phyloP scores from a whole-genome alignment of 2,888 invertebrate genomes.

The Apodemia hepburni region DNA sequence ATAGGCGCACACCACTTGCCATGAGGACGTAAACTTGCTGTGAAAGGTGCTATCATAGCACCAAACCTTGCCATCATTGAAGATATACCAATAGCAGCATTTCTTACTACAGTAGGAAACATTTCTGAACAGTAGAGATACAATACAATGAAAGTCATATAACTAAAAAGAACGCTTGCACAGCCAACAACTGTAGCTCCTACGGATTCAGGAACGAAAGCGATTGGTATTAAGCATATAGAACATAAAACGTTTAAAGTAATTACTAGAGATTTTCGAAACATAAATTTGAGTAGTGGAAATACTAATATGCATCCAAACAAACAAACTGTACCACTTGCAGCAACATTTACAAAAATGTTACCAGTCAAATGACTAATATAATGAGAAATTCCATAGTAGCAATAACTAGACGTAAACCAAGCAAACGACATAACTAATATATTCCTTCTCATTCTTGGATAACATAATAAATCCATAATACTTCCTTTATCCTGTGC shows the following conservation, averaged over 20 bases:
- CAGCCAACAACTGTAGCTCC: constrained; percentile 82
- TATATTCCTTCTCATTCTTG: constrained; percentile 84
- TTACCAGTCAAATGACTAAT: constrained; percentile 87
- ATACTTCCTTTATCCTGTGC: constrained; percentile 61
- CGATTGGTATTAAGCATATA: constrained; percentile 80
- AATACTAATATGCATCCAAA: constrained; percentile 80
- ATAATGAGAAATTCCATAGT: constrained; percentile 90
- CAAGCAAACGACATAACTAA: constrained; percentile 86
- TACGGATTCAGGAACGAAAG: constrained; percentile 67
- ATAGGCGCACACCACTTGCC: constrained; percentile 84
- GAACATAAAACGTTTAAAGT: constrained; percentile 79
- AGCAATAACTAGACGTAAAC: constrained; percentile 87
- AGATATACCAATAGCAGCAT: constrained; percentile 90
- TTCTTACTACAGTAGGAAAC: constrained; percentile 93
- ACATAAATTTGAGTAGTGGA: constrained; percentile 81
- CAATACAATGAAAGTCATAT: constrained; percentile 88
- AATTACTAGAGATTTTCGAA: constrained; percentile 82
- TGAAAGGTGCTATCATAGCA: constrained; percentile 90
- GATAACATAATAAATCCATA: constrained; percentile 83
- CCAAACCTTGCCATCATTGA: constrained; percentile 93
- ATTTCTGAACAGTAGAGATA: constrained; percentile 85
- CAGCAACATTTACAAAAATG: constrained; percentile 88
- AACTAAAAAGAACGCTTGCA: constrained; percentile 87
- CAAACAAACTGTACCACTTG: constrained; percentile 83
- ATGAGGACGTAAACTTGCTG: constrained; percentile 80